These are phyloP conservation scores for Dione vanillae DNA, from an alignment of 2,888 invertebrate genomes.

Conservation along the genomic window DNA sequence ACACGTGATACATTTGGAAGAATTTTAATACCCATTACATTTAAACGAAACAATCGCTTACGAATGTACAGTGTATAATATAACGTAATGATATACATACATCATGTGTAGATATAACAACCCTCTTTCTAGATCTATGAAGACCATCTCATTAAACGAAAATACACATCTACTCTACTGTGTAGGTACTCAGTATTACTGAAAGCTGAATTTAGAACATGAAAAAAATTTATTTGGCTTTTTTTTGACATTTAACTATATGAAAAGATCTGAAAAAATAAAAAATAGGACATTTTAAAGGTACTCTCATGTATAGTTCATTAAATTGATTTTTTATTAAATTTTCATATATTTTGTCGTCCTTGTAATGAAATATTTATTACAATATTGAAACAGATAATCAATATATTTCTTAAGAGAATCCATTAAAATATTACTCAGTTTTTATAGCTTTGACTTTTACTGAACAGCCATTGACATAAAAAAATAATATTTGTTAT, in stretches of 20 bases:
- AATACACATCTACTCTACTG: constrained; percentile 23
- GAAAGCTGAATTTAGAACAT: not conserved
- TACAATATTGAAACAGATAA: not conserved
- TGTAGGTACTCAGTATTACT: constrained; percentile 27
- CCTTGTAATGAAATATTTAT: not conserved
- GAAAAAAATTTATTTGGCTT: too few species aligned
- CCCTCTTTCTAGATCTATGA: constrained; percentile 43
- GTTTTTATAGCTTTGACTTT: constrained; percentile 17
- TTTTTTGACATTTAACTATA: too few species aligned
- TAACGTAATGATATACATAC: constrained; percentile 56
- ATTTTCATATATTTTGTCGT: not conserved
- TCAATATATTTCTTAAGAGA: constrained; percentile 9
- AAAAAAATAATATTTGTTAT: constrained; percentile 9
- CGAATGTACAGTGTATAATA: constrained; percentile 51
- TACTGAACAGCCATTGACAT: not conserved
- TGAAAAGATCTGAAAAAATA: too few species aligned
- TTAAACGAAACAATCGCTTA: constrained; percentile 61
- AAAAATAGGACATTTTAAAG: too few species aligned
- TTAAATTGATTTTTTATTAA: not conserved
- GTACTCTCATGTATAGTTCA: too few species aligned
- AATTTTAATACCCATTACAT: constrained; percentile 73
- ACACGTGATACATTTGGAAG: constrained; percentile 60
- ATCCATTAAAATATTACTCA: constrained; percentile 4
- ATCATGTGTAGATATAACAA: constrained; percentile 49
- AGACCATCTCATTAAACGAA: constrained; percentile 24